Base-by-base conservation (phyloP, 2,113 vertebrate species). In the Amblyornis subalaris region DNA sequence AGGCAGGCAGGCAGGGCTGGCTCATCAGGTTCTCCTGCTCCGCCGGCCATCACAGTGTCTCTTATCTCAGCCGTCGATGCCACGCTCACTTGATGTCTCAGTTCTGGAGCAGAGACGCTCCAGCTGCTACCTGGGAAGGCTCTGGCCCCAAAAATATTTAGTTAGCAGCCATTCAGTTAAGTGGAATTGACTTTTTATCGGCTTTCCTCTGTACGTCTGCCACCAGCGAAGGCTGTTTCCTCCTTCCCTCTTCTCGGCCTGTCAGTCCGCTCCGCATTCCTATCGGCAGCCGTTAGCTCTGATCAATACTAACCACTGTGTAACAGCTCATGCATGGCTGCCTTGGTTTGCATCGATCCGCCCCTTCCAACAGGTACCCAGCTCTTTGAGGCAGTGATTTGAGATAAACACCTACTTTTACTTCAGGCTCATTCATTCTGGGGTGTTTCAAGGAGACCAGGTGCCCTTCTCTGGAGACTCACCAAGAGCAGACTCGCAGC, bases 151-250 rank as follows among this genome's bases (percentile, higher is more conserved):
- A 97, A 99, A 99, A 99, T 99, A 99, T 99, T 99, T 99, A 98
- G 98, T 99, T 98, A 98, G 98, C 98, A 98, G 98, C 98, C 98
- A 98, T 99, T 99, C 98, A 97, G 97, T 98, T 99, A 99, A 99
- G 98, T 99, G 98, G 98, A 98, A 99, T 99, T 99, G 99, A 99
- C 98, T 99, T 99, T 97, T 99, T 99, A 99, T 99, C 96, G 97
- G 98, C 96, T 96, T 97, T 98, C 97, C 98, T 98, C 98, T 98
- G 96, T 97, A 96, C 91, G 94, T 98, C 98, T 98, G 99, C 99
- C 99, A 99, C 97, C 93, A 98, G 98, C 97, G 74, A 98, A 98
- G 98, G 98, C 98, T 36, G 96, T 98, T 98, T 98, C 98, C 98
- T 97, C 97, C 98, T 97, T 95, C 88, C 61, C 93, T 93, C 90